Evolutionary conservation across 2,797 vertebrate genomes (phyloP).

Genomic region (Coendou prehensilis): DNA sequence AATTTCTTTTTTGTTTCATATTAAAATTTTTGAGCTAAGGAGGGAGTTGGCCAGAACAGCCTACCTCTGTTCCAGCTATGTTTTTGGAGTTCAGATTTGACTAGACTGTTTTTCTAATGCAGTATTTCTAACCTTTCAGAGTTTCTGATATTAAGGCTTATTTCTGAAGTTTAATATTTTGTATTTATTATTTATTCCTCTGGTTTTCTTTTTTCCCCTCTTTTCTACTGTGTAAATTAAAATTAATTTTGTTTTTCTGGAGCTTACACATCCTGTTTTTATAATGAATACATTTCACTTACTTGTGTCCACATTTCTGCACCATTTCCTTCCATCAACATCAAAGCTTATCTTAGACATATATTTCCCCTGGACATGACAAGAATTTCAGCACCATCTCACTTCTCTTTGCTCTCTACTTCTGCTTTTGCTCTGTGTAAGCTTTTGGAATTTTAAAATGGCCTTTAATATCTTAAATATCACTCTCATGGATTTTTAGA

Average conservation of each 20-base stretch:
- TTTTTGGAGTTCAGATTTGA: not conserved
- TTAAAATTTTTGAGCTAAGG: not conserved
- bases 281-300: not conserved
- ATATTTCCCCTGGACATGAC: not conserved
- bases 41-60: not conserved
- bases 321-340: not conserved
- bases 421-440: not conserved
- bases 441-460: not conserved
- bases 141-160: constrained; percentile 42
- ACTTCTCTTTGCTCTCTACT: not conserved
- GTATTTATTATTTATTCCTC: not conserved
- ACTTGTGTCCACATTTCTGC: not conserved
- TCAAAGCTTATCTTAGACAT: not conserved
- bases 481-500: not conserved
- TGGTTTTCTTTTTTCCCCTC: not conserved
- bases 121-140: constrained; percentile 9
- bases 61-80: not conserved
- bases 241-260: constrained; percentile 31
- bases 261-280: not conserved
- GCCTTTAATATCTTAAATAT: constrained; percentile 20
- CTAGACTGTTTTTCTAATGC: constrained; percentile 6
- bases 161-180: constrained; percentile 42
- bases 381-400: not conserved
- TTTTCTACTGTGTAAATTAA: not conserved
- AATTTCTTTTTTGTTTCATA: constrained; percentile 2